Evolutionary conservation across 2,113 vertebrate species (phyloP).

Genomic region (Hepsetus odoe): DNA sequence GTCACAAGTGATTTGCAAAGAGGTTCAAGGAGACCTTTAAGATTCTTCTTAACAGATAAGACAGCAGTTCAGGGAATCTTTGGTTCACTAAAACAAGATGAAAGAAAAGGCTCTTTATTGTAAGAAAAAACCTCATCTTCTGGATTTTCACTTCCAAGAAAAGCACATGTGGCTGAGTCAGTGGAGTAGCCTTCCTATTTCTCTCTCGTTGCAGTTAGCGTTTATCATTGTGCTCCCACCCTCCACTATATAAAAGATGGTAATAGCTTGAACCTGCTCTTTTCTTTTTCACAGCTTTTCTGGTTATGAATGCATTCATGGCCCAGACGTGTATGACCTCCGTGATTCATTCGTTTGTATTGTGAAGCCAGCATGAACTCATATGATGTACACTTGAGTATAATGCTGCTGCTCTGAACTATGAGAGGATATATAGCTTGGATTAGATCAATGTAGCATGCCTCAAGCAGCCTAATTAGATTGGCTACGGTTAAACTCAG

Average conservation of each 20-base stretch:
- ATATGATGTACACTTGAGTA: not conserved
- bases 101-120: slow-evolving; percentile 13
- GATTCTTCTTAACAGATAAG: not conserved
- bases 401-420: slow-evolving; percentile 1
- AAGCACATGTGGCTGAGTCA: not conserved
- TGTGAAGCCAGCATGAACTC: slow-evolving; percentile 4
- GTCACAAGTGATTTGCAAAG: too few relatives aligned
- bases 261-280: not conserved
- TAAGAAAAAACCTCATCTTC: not conserved
- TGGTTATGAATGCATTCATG: not conserved
- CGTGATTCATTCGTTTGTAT: not conserved
- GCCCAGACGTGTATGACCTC: slow-evolving; percentile 8
- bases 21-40: too few relatives aligned
- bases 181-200: not conserved
- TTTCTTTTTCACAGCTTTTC: slow-evolving; percentile 27
- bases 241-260: slow-evolving; percentile 4
- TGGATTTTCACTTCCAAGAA: slow-evolving; percentile 24
- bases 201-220: not conserved
- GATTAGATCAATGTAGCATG: not conserved
- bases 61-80: not conserved
- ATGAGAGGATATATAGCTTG: slow-evolving; percentile 1
- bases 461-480: slow-evolving; percentile 27
- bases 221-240: slow-evolving; percentile 12
- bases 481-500: slow-evolving; percentile 5
- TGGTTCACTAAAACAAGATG: slow-evolving; percentile 1